Evolutionary conservation across 2,113 vertebrate genomes (phyloP).

Genomic region (Cyrtonyx montezumae): DNA sequence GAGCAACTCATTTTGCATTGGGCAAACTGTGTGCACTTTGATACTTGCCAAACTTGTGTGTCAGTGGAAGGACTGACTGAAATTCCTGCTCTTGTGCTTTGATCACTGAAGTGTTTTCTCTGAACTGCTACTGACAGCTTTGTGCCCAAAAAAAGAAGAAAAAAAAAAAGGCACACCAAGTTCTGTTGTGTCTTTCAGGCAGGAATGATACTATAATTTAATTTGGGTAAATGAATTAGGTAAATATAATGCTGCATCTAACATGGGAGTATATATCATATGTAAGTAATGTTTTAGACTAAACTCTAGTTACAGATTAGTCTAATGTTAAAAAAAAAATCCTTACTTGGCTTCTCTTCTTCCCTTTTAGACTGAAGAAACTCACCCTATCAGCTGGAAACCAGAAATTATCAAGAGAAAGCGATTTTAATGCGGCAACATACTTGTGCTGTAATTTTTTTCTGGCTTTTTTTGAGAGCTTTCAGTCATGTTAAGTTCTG

Average conservation of each 20-base stretch:
- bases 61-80: not conserved
- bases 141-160: not conserved
- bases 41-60: not conserved
- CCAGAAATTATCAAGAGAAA: conserved; percentile 99
- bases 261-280: not conserved
- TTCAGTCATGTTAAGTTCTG: conserved; percentile 49
- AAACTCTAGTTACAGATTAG: not conserved
- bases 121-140: not conserved
- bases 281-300: not conserved
- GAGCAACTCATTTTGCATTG: not conserved
- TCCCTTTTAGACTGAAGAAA: conserved; percentile 91
- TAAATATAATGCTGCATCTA: not conserved
- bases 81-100: not conserved
- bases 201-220: not conserved
- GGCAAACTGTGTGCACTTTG: not conserved
- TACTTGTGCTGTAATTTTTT: not conserved
- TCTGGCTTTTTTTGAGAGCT: conserved; percentile 50
- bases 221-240: not conserved
- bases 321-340: not conserved
- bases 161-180: not conserved
- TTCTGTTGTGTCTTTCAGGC: not conserved
- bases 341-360: not conserved
- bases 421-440: conserved; percentile 82
- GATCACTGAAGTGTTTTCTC: not conserved
- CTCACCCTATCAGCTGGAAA: conserved; percentile 97